Base-by-base conservation (phyloP, 2,888 invertebrate genomes). In the Acheta domesticus region DNA sequence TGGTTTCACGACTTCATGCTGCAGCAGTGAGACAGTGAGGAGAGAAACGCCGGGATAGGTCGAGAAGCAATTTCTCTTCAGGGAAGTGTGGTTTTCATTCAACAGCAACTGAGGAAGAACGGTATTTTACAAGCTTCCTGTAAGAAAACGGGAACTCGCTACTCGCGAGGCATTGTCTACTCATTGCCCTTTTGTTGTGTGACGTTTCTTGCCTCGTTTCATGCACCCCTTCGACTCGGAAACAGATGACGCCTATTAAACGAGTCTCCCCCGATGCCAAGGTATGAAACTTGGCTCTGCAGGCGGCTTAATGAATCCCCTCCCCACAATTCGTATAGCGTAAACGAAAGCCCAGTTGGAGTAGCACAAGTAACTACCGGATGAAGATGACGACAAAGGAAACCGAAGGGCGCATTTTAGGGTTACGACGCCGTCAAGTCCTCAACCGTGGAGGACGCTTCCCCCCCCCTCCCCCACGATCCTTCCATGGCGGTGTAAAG, bases 191-290 rank as follows among this genome's bases (percentile, higher is more conserved):
- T 62, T 62, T 62, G 62, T 62, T n/a, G 14, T 62, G 14, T n/a
- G 62, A n/a, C 62, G 62, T 62, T 62, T 62, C 62, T 62, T 62
- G 62, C 62, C 62, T 62, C 62, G 62, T 62, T 62, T 62, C 62
- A 11, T n/a, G 62, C n/a, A 19, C 62, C 62, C 62, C 62, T 62
- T 62, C n/a, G 62, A 19, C n/a, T 62, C 62, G 62, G 62, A 62
- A n/a, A 62, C 62, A 62, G 62, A 62, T 62, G 62, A 62, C 62
- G 62, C 62, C 62, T 62, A 62, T 62, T 62, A 62, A 62, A n/a
- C n/a, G 62, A 14, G 62, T 62, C 62, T 36, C 62, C 62, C 62
- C 62, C n/a, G 62, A 62, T n/a, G 62, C 62, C 16, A n/a, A 62
- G 62, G 62, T 62, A 62, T 62, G 62, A n/a, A 62, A 62, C 16